Conservation (phyloP, 2,888 invertebrate species). For the Thymelicus lineola region DNA sequence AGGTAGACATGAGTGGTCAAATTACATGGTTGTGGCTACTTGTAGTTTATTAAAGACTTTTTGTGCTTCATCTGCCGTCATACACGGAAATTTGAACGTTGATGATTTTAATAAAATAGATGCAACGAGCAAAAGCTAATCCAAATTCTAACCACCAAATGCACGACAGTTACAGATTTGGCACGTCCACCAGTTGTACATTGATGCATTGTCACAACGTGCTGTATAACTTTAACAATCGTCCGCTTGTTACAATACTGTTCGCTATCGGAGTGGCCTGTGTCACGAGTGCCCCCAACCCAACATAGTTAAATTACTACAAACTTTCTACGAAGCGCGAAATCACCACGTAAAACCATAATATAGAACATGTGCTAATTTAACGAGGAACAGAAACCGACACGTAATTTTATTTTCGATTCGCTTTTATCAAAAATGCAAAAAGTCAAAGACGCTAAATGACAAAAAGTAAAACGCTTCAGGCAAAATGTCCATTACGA, state of each 20-base stretch:
- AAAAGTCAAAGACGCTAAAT: too few species aligned
- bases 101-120: too few species aligned
- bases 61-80: too few species aligned
- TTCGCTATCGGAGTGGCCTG: conserved; percentile 66
- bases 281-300: conserved; percentile 58
- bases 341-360: conserved; percentile 36
- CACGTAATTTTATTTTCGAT: too few species aligned
- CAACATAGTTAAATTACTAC: conserved; percentile 62
- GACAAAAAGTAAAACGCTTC: too few species aligned
- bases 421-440: too few species aligned
- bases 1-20: too few species aligned
- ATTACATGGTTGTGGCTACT: too few species aligned
- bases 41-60: too few species aligned
- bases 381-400: not conserved
- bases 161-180: conserved; percentile 6
- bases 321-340: conserved; percentile 54
- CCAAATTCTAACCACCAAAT: not conserved
- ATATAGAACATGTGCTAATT: conserved; percentile 17
- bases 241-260: conserved; percentile 61
- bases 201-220: conserved; percentile 3
- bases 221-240: conserved; percentile 13
- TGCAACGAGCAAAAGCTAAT: not conserved
- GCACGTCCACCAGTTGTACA: conserved; percentile 1
- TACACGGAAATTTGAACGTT: too few species aligned
- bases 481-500: too few species aligned